Base-by-base conservation (phyloP, 2,797 vertebrate species). In the Diplodus puntazzo region DNA sequence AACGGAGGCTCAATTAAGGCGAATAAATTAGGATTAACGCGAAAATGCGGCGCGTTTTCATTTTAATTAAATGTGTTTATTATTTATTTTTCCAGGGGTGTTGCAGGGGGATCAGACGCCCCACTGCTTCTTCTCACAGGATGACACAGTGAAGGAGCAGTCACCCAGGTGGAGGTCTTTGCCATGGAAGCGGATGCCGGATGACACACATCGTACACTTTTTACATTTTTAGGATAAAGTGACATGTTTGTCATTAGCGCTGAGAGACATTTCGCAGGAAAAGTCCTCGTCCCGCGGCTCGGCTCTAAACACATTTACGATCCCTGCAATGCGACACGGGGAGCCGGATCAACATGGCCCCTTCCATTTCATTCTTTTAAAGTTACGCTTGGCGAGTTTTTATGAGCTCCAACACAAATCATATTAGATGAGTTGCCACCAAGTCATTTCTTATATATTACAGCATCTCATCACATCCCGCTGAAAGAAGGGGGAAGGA, bases 31-130 rank as follows among this genome's bases (percentile, higher is more conserved):
- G 92, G 94, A 95, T 95, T 93, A 95, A 92, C 90, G 72, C 72
- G 55, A 85, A 92, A 94, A 93, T 85, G 92, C 84, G 34, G 68
- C 30, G 45, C 89, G 89, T 93, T 95, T 93, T 93, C 63, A 89
- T 93, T 95, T 94, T 94, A 94, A 95, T 94, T 95, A 93, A 95
- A 94, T 72, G 82, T 90, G 89, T 95, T 95, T 91, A 92, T 95
- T 94, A 94, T 95, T 94, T 95, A 95, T 94, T 94, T 94, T 25
- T 25, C 25, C 25, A 25, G 65, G 77, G 80, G 81, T 64, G 18
- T 68, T 53, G 88, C 60, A 23, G 59, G 75, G 62, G 63, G 61
- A 81, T 81, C 63, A 82, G 88, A 82, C 16, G 75, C 71, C 73
- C 86, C 49, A 55, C 77, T 82, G 81, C 69, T 84, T 69, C 61